Evolutionary conservation across 2,797 vertebrate species (phyloP).

Genomic region (Alfaro cultratus): DNA sequence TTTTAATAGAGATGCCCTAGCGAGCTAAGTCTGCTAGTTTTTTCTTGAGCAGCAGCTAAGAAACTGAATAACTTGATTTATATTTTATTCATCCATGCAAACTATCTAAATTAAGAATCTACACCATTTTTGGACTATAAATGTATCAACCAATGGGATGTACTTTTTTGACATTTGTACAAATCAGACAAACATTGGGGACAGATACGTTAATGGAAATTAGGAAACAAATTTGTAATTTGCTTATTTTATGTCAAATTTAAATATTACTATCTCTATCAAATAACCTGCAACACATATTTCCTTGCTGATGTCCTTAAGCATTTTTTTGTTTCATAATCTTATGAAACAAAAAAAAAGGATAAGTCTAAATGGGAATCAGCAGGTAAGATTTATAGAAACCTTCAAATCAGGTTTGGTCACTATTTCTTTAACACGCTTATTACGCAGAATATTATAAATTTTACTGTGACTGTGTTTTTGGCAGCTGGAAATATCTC

Average conservation of each 20-base stretch:
- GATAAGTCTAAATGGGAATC: background rate
- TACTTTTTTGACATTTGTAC: background rate
- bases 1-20: background rate
- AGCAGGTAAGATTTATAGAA: background rate
- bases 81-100: background rate
- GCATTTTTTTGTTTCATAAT: too few relatives aligned
- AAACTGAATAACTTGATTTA: background rate
- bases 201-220: background rate
- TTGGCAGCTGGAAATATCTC: background rate
- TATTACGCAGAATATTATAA: background rate
- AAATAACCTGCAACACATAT: background rate
- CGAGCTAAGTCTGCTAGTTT: background rate
- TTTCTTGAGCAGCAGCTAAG: background rate
- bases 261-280: background rate
- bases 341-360: background rate
- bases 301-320: background rate
- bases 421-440: background rate
- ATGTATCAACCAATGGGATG: background rate
- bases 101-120: background rate
- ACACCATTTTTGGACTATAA: background rate
- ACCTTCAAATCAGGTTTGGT: background rate
- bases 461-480: background rate
- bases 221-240: background rate
- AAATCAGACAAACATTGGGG: background rate
- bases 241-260: background rate